Evolutionary conservation across 2,113 vertebrate species (phyloP).

Genomic region (Corythoichthys haematopterus): DNA sequence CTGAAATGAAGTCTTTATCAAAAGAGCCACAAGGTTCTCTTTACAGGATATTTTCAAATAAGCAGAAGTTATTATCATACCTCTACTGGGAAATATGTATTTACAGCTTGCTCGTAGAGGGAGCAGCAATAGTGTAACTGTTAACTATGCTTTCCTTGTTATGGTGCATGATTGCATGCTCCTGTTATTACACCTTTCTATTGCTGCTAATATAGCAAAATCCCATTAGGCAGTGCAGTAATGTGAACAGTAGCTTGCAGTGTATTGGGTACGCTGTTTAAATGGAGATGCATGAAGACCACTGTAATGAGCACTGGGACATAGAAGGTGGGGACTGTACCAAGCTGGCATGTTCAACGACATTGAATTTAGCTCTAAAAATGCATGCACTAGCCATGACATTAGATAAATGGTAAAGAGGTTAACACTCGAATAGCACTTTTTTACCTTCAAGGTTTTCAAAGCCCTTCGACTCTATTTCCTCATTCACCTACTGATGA

Average conservation of each 20-base stretch:
- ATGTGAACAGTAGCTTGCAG: conserved; percentile 63
- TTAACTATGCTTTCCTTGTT: conserved; percentile 74
- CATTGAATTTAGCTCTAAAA: conserved; percentile 26
- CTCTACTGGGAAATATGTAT: conserved; percentile 72
- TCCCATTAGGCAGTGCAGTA: conserved; percentile 62
- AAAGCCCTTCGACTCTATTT: too few relatives aligned
- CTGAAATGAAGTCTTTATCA: conserved; percentile 72
- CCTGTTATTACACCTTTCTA: conserved; percentile 69
- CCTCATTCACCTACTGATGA: too few relatives aligned
- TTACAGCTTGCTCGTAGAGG: conserved; percentile 67
- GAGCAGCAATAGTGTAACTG: conserved; percentile 66
- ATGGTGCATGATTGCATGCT: conserved; percentile 72
- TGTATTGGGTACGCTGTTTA: conserved; percentile 60
- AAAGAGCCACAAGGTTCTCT: conserved; percentile 72
- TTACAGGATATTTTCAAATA: conserved; percentile 77
- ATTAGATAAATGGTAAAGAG: not conserved
- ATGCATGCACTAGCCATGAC: not conserved
- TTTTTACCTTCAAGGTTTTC: too few relatives aligned
- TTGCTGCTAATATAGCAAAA: conserved; percentile 65
- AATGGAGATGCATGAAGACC: conserved; percentile 60
- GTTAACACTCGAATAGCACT: too few relatives aligned
- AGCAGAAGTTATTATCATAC: conserved; percentile 69
- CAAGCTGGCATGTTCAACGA: conserved; percentile 23
- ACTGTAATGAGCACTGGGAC: conserved; percentile 56
- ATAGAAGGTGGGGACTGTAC: conserved; percentile 18